These are phyloP conservation scores for Petaurus breviceps DNA, from an alignment of 2,113 vertebrate genomes.

Conservation along the genomic window DNA sequence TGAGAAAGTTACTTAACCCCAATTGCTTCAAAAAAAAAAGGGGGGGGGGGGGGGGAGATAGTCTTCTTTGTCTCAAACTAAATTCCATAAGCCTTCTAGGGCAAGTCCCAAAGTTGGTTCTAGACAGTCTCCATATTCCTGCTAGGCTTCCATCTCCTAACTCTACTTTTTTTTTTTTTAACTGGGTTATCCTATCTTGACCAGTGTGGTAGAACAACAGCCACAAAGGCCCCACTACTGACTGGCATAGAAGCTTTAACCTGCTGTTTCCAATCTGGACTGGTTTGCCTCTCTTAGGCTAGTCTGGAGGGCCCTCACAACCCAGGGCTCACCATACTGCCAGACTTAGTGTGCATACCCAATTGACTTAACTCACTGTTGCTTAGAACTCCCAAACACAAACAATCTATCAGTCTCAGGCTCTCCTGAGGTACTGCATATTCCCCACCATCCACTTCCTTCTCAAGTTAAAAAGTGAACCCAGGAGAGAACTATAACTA, in stretches of 20 bases:
- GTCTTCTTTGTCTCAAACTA: neutral
- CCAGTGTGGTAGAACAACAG: no score
- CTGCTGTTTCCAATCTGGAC: neutral
- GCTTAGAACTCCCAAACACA: neutral
- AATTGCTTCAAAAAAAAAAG: no score
- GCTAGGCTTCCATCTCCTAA: neutral
- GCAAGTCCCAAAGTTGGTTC: neutral
- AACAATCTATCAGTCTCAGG: neutral
- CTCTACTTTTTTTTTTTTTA: no score
- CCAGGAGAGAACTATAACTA: no score
- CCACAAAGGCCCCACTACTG: no score
- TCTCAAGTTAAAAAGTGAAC: neutral
- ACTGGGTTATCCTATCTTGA: no score
- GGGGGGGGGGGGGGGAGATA: no score
- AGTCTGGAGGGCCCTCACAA: neutral
- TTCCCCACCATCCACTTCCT: neutral
- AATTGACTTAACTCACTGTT: neutral
- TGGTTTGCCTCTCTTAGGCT: neutral
- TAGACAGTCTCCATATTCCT: neutral
- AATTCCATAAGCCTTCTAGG: neutral
- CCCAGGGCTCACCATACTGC: neutral
- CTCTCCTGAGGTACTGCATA: neutral
- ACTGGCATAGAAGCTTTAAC: neutral
- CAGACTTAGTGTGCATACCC: neutral
- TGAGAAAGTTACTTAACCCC: no score